phyloP scores from a whole-genome alignment of 2,888 invertebrate species.

The Troglohyphantes excavatus region DNA sequence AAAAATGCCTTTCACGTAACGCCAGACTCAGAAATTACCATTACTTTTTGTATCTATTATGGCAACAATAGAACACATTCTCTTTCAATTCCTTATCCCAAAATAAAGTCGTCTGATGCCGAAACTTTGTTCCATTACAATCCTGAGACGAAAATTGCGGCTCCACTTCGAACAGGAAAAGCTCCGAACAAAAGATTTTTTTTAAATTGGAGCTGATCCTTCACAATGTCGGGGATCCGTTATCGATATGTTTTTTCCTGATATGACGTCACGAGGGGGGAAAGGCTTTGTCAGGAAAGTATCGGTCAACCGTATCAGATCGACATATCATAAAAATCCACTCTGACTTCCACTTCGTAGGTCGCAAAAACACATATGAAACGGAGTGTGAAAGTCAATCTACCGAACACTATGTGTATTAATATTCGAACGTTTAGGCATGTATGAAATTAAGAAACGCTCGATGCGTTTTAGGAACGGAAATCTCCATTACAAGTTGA shows the following conservation, averaged over 20 bases:
- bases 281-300: constrained; percentile 34
- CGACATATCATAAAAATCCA: constrained; percentile 29
- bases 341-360: background rate
- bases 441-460: background rate
- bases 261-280: constrained; percentile 28
- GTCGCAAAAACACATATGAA: constrained; percentile 12
- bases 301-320: constrained; percentile 9
- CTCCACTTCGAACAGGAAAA: constrained; percentile 22
- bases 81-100: constrained; percentile 31
- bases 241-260: constrained; percentile 47
- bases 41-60: constrained; percentile 26
- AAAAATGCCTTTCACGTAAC: background rate
- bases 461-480: background rate
- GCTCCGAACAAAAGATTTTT: constrained; percentile 42
- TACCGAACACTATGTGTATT: constrained; percentile 14
- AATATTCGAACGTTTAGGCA: background rate
- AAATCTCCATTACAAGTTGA: background rate
- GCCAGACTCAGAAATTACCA: constrained; percentile 12
- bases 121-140: constrained; percentile 39
- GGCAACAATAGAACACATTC: constrained; percentile 40
- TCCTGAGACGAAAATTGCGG: constrained; percentile 9
- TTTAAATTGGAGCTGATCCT: constrained; percentile 12
- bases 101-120: constrained; percentile 28
- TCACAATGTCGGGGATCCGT: constrained; percentile 22
- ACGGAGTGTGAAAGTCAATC: constrained; percentile 58